phyloP scores from a whole-genome alignment of 2,113 vertebrate genomes.

The Papio anubis region DNA sequence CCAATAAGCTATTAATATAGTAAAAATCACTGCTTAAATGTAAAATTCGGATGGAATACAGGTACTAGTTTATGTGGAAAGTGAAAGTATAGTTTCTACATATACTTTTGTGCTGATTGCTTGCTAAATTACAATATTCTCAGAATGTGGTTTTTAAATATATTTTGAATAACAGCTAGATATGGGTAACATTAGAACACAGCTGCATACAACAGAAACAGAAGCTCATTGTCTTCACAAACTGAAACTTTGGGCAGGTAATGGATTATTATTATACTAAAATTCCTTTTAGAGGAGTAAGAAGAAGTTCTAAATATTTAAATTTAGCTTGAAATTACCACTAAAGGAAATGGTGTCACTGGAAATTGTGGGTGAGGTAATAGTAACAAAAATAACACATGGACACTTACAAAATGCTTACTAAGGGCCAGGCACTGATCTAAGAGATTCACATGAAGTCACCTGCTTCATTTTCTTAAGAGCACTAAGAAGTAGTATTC shows the following conservation, averaged over 20 bases:
- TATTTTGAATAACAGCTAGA: not conserved
- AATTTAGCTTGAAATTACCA: not conserved
- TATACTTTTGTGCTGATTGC: not conserved
- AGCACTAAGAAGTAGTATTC: not conserved
- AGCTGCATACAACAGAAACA: not conserved
- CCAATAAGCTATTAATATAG: not conserved
- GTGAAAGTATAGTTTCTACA: not conserved
- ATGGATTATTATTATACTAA: not conserved
- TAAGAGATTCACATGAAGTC: not conserved
- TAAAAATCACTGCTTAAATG: not conserved
- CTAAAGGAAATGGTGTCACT: not conserved
- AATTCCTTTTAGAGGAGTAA: not conserved
- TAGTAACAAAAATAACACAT: not conserved
- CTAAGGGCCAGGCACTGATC: not conserved
- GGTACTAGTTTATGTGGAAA: not conserved
- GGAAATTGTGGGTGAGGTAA: not conserved
- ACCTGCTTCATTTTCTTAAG: not conserved
- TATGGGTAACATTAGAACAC: not conserved
- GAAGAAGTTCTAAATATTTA: not conserved
- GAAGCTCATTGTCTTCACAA: not conserved
- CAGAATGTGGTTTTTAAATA: not conserved
- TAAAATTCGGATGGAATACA: not conserved
- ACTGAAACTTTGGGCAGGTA: not conserved
- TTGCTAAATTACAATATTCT: not conserved
- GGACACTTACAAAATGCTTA: not conserved